Percentiles rank a stretch among this genome's conserved stretches.
These are phyloP conservation scores for Drosophila azteca DNA, from an alignment of 1,140 invertebrate genomes.

Conservation along the genomic window DNA sequence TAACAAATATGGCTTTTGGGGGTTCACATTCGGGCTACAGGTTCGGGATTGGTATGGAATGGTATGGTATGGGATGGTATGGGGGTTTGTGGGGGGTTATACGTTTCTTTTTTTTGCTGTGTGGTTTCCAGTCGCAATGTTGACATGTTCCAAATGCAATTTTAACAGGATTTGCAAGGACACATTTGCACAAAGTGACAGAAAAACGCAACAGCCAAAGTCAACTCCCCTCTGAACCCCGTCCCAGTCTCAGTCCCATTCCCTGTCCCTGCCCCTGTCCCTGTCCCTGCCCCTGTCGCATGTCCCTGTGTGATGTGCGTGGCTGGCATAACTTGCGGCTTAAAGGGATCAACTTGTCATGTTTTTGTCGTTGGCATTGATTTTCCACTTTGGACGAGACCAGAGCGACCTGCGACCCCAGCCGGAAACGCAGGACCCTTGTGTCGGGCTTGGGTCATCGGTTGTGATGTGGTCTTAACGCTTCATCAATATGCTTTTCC, in stretches of 20 bases:
- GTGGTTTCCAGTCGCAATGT: conserved; percentile 72
- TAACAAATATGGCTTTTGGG: conserved; percentile 36
- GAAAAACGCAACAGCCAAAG: conserved; percentile 75
- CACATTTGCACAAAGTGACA: conserved; percentile 80
- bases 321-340: conserved; percentile 82
- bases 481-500: conserved; percentile 80
- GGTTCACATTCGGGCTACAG: too few species aligned
- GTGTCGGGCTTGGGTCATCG: conserved; percentile 51
- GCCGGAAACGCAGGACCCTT: neutral
- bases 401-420: conserved; percentile 31
- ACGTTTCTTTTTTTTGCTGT: conserved; percentile 27
- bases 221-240: conserved; percentile 53
- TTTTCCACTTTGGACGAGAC: conserved; percentile 70
- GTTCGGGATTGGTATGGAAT: conserved; percentile 18
- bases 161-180: conserved; percentile 82
- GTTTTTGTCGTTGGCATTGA: conserved; percentile 76
- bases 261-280: conserved; percentile 16
- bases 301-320: conserved; percentile 58
- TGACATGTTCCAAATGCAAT: conserved; percentile 82
- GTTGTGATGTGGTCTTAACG: conserved; percentile 72
- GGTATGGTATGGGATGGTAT: conserved; percentile 8
- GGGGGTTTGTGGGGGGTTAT: too few species aligned
- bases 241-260: conserved; percentile 59
- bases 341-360: conserved; percentile 82
- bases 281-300: neutral